Percentiles rank a stretch among this genome's conserved stretches.
These are phyloP conservation scores for Cossypha dichroa DNA, from an alignment of 2,797 vertebrate genomes.

Conservation along the genomic window DNA sequence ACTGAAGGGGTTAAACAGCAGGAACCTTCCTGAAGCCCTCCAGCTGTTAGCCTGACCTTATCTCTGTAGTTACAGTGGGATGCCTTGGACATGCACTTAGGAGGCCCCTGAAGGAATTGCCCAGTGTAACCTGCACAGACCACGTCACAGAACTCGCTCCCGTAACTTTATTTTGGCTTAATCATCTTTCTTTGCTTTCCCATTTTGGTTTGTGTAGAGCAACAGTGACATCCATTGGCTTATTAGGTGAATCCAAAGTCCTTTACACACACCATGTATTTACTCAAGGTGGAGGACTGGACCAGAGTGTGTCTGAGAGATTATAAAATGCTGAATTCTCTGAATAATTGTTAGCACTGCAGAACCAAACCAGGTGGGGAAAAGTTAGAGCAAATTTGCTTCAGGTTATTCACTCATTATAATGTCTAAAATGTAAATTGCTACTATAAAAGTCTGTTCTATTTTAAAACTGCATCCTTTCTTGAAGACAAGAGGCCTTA, in stretches of 20 bases:
- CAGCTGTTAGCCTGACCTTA: not conserved
- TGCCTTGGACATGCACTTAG: not conserved
- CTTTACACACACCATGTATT: not conserved
- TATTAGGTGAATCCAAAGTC: not conserved
- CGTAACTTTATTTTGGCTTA: not conserved
- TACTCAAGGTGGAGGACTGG: not conserved
- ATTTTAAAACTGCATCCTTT: not conserved
- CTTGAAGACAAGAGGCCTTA: not conserved
- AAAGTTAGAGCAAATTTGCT: not conserved
- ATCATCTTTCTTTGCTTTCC: not conserved
- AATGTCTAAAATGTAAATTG: not conserved
- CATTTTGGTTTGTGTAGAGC: not conserved
- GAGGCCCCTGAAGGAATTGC: not conserved
- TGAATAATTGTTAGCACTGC: not conserved
- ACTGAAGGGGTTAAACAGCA: not conserved
- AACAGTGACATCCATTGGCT: conserved; percentile 76
- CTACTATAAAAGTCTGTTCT: not conserved
- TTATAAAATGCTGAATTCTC: not conserved
- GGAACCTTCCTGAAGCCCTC: not conserved
- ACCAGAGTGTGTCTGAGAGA: not conserved
- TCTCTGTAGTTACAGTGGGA: not conserved
- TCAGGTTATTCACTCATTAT: not conserved
- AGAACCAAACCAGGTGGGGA: not conserved
- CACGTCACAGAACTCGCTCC: not conserved
- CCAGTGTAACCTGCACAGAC: not conserved